A percentile compares a stretch with the other conserved stretches of the same genome.
Evolutionary conservation across 2,888 invertebrate genomes (phyloP).

Genomic region (Epinotia brunnichana): DNA sequence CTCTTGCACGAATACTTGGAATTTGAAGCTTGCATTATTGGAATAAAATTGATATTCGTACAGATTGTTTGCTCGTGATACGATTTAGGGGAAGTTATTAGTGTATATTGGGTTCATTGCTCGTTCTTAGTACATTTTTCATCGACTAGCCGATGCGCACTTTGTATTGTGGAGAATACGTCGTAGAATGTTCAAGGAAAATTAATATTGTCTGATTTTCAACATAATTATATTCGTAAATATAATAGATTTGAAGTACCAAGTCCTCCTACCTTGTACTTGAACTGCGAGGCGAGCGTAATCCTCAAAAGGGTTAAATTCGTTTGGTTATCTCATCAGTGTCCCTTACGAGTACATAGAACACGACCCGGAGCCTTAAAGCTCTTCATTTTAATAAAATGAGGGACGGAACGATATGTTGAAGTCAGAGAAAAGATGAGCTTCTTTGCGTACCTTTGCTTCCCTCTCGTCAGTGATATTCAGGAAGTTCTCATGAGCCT

Average conservation of each 20-base stretch:
- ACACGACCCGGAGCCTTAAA: background rate
- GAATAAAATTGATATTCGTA: background rate
- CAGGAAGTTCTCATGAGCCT: too few relatives aligned
- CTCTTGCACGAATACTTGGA: background rate
- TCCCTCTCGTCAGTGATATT: too few relatives aligned
- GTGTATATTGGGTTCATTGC: slow-evolving; percentile 38
- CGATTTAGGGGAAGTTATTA: background rate
- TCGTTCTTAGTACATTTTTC: slow-evolving; percentile 36
- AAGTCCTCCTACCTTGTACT: background rate
- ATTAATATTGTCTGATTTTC: background rate
- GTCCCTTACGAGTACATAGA: slow-evolving; percentile 11
- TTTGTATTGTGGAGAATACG: slow-evolving; percentile 31
- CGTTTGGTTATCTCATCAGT: background rate
- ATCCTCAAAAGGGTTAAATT: background rate
- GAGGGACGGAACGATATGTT: background rate
- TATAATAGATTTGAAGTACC: background rate
- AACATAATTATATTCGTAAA: background rate
- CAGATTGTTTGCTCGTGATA: background rate
- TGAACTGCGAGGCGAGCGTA: background rate
- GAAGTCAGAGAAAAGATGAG: background rate
- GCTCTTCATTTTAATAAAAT: background rate
- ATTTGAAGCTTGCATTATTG: background rate
- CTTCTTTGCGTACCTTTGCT: background rate
- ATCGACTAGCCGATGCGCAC: slow-evolving; percentile 33
- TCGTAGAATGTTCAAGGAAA: slow-evolving; percentile 7